Percentiles rank a stretch among this genome's conserved stretches.
phyloP scores from a whole-genome alignment of 2,797 vertebrate species.

The Neopelma chrysocephalum region DNA sequence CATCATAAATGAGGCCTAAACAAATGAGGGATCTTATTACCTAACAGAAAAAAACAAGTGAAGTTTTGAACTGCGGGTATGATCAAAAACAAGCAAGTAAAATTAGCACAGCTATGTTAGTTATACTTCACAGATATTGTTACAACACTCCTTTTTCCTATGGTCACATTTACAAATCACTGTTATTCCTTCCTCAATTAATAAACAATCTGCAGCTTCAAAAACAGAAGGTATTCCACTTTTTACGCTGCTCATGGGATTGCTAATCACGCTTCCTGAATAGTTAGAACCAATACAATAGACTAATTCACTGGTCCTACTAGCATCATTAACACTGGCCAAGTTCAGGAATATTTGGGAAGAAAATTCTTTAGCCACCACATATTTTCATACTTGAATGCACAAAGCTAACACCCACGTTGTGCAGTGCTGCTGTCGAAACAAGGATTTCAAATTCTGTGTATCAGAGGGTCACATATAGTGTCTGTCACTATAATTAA shows the following conservation, averaged over 20 bases:
- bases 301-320: not conserved
- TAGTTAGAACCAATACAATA: not conserved
- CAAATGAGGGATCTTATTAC: not conserved
- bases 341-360: not conserved
- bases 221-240: not conserved
- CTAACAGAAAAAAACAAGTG: not conserved
- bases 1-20: not conserved
- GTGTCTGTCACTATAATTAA: not conserved
- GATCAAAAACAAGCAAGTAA: not conserved
- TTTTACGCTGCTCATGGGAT: not conserved
- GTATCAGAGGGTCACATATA: fast-evolving
- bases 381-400: not conserved
- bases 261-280: not conserved
- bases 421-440: not conserved
- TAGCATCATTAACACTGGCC: not conserved
- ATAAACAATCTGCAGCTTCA: not conserved
- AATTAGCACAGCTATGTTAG: not conserved
- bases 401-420: not conserved
- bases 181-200: not conserved
- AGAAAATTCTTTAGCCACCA: not conserved
- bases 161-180: not conserved
- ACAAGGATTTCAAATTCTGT: not conserved
- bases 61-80: not conserved
- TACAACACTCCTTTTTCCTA: not conserved
- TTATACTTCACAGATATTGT: not conserved